Evolutionary conservation across 2,888 invertebrate species (phyloP).

Genomic region (Neuroscelio doddi): DNA sequence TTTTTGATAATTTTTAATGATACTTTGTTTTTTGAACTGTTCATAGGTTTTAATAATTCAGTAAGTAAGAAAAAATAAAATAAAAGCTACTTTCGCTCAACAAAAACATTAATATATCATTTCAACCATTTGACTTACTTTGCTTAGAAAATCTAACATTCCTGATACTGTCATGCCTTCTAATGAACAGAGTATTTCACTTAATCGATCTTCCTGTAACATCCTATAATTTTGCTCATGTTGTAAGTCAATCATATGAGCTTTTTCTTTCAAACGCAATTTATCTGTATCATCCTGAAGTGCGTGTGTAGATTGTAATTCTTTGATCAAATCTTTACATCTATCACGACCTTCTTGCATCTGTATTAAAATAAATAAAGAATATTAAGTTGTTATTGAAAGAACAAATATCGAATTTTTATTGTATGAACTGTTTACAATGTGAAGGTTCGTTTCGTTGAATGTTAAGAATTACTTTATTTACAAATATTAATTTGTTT

Average conservation of each 20-base stretch:
- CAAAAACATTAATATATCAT: conserved; percentile 6
- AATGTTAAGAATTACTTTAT: no score
- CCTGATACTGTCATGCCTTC: conserved; percentile 83
- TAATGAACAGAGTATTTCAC: conserved; percentile 79
- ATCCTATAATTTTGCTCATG: conserved; percentile 42
- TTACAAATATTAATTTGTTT: no score
- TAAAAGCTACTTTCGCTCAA: conserved; percentile 3
- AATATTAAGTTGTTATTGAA: conserved; percentile 26
- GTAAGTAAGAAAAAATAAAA: no score
- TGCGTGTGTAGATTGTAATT: conserved; percentile 80
- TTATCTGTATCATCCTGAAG: conserved; percentile 74
- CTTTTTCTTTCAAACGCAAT: conserved; percentile 58
- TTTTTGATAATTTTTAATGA: no score
- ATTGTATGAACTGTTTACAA: no score
- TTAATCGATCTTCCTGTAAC: conserved; percentile 74
- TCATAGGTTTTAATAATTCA: no score
- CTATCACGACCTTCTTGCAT: conserved; percentile 82
- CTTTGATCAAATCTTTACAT: conserved; percentile 81
- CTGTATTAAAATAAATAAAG: conserved; percentile 67
- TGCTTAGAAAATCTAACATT: conserved; percentile 81
- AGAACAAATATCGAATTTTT: no score
- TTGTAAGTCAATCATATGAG: conserved; percentile 47
- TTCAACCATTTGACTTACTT: conserved; percentile 48
- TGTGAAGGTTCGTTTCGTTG: no score
- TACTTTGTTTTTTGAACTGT: no score